A percentile compares a stretch with the other conserved stretches of the same genome.
Evolutionary conservation across 64 coral and sea anemone species (phyloP).

Genomic region (Stichodactyla helianthus): DNA sequence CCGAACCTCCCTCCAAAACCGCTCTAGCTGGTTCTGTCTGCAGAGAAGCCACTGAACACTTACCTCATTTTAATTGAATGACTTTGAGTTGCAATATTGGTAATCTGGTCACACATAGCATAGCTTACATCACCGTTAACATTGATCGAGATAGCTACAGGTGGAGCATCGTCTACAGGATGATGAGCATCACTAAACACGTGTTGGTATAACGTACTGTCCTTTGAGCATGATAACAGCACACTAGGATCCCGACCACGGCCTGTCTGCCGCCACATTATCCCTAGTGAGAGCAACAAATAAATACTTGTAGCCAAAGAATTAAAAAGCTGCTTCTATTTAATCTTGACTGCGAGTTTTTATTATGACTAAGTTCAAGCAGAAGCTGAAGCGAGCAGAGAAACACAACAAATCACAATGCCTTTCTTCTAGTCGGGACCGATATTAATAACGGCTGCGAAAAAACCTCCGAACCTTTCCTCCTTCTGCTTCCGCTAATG

Average conservation of each 20-base stretch:
- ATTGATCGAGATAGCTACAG: slow-evolving; percentile 73
- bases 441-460: too few relatives aligned
- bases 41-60: background rate
- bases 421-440: too few relatives aligned
- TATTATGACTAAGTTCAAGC: too few relatives aligned
- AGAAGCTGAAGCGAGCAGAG: too few relatives aligned
- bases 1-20: too few relatives aligned
- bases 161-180: slow-evolving; percentile 81
- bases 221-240: slow-evolving; percentile 85
- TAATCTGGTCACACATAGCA: slow-evolving; percentile 70
- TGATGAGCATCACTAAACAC: slow-evolving; percentile 82
- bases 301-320: too few relatives aligned
- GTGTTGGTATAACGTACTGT: slow-evolving; percentile 81
- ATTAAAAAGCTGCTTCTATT: background rate
- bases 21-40: too few relatives aligned
- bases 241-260: slow-evolving; percentile 78
- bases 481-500: too few relatives aligned
- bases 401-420: too few relatives aligned
- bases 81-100: slow-evolving; percentile 23
- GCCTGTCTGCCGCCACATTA: slow-evolving; percentile 59
- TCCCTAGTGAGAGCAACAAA: slow-evolving; percentile 40
- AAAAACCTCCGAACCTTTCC: too few relatives aligned
- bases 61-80: background rate
- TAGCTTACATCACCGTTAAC: slow-evolving; percentile 79
- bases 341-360: too few relatives aligned